Base-by-base conservation (phyloP, 2,797 vertebrate species). In the Brachymystax lenok region DNA sequence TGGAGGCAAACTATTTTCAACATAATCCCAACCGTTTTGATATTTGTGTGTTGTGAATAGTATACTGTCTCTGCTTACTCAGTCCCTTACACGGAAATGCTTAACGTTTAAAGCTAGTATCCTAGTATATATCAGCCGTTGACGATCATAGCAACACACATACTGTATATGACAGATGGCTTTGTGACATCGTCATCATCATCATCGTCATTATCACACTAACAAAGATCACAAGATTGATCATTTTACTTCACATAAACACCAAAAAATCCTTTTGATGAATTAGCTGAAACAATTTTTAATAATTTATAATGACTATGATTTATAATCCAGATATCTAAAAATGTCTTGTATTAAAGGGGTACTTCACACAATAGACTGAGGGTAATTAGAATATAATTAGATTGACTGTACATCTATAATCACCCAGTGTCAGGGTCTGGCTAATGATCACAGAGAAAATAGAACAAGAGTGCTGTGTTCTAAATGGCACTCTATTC, bases 361-460 rank as follows among this genome's bases (percentile, higher is more conserved):
- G 59, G n/a, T 27, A 8, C 21, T 13, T 24, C 59, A 12, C 17
- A 24, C 59, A 24, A 24, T 5, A 13, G 21, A n/a, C 46, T 54
- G 16, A 19, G 67, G 33, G 35, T 19, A 56, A 63, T 63, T 63
- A 63, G 8, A 13, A 24, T 17, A 40, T 59, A 71, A 79, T 75
- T 46, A 70, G 40, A 19, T 33, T 50, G 54, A 40, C 19, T 46
- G 33, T 16, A 77, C 71, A 50, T 77, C 33, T 75, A 71, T 86
- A 88, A 89, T 90, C 89, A 88, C 79, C 76, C 66, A 80, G 76
- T 68, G 77, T 75, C 63, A 80, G 75, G 61, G 77, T 75, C 59
- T 73, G 71, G 79, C 71, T 79, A 73, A 82, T 82, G 78, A 78
- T 79, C 67, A 77, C 72, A 16, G 28, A 80, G 73, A 71, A 30